Evolutionary conservation across 1,140 invertebrate species (phyloP), one percentile per base, ranked within the genome.

Genomic region (Phenacoccus solenopsis): DNA sequence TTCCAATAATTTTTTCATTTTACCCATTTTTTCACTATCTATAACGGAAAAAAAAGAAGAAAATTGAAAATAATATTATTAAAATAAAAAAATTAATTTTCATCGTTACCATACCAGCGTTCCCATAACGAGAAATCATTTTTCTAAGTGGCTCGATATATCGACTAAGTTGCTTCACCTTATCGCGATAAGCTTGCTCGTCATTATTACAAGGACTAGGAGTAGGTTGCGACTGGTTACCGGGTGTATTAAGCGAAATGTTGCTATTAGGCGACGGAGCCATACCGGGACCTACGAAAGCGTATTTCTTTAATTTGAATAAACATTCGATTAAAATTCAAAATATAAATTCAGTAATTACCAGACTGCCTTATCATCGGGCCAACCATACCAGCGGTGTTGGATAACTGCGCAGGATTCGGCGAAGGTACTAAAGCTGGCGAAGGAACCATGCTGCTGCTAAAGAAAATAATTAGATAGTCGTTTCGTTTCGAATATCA

Each of bases 1-100:
- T 75, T 96, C 93, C 13, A 95, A 77, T 0, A 97, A 80, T 72
- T 93, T 94, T 76, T 91, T 94, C 90, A 96, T 93, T 79, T 94
- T 94, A 73, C 86, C 87, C 73, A 91, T 79, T 78, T 93, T 94
- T 76, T 93, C 91, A 64, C 88, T 85, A 79, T 92, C 90, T 88
- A 74, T 20, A 76, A 77, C 72, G 69, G 56, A 9, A 28, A n/a
- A 38, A 16, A 30, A 35, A 69, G 56, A 56, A 70, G 32, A 21
- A 69, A 70, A n/a, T n/a, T 20, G 21, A 30, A 57, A 67, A 59
- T 57, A 35, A 71, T 27, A 71, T 49, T 27, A 61, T 12, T 30
- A 69, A 71, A 68, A 64, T 7, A 10, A 69, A 80, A 79, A 38
- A 21, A 28, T 21, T 9, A 61, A 38, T 16, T 64, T 59, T 70